phyloP scores from a whole-genome alignment of 2,888 invertebrate species.

The Aleiodes alternator region DNA sequence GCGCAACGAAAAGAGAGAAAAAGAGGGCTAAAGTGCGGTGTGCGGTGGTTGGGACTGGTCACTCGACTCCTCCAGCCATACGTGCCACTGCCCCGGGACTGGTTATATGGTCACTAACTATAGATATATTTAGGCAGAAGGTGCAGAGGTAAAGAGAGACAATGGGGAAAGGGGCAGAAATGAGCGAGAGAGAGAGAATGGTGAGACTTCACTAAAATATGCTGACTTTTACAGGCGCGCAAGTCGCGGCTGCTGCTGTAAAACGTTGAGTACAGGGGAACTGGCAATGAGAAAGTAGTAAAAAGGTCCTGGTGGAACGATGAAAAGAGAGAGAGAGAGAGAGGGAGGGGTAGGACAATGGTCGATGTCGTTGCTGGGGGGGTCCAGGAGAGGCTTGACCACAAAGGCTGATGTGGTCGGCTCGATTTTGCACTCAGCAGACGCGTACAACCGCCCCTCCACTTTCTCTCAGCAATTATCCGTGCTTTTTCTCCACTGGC shows the following conservation, averaged over 20 bases:
- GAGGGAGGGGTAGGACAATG: conserved; percentile 51
- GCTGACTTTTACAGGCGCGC: conserved; percentile 72
- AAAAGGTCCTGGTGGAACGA: conserved; percentile 1
- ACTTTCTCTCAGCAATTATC: conserved; percentile 70
- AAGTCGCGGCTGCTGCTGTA: conserved; percentile 37
- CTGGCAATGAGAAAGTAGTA: conserved; percentile 7
- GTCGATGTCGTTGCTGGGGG: conserved; percentile 48
- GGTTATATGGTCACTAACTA: conserved; percentile 15
- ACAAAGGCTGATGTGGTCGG: conserved; percentile 73
- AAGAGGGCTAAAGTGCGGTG: conserved; percentile 14
- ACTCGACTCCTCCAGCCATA: conserved; percentile 15
- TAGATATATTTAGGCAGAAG: conserved; percentile 1
- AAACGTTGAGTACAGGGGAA: conserved; percentile 40
- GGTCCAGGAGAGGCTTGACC: conserved; percentile 64
- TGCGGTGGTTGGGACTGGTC: conserved; percentile 32
- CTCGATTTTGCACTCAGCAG: conserved; percentile 72
- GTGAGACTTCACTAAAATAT: conserved; percentile 67
- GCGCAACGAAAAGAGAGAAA: conserved; percentile 24
- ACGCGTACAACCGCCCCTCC: conserved; percentile 61
- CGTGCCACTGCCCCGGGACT: conserved; percentile 28
- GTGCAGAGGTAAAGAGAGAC: conserved; percentile 16
- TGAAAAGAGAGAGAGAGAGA: conserved; percentile 5
- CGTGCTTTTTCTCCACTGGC: conserved; percentile 15
- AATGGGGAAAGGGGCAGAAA: conserved; percentile 34
- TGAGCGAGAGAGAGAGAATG: conserved; percentile 32